Evolutionary conservation across 2,797 vertebrate species (phyloP), one percentile per base, ranked within the genome.

Genomic region (Arnoldichthys spilopterus): DNA sequence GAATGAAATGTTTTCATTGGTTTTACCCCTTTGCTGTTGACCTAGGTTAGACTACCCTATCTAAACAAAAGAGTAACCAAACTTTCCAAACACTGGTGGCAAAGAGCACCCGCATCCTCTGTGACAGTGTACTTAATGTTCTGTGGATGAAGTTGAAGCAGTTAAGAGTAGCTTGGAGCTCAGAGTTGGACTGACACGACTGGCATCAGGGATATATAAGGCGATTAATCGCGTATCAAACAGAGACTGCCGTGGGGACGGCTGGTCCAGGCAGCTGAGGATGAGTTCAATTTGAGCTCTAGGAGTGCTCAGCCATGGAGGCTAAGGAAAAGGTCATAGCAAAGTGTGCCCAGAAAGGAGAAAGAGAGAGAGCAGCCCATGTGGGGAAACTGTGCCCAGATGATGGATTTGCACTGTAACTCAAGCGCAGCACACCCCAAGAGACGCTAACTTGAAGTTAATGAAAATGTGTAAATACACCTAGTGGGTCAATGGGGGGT

Each of bases 221-320:
- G 83, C 88, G 86, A 92, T 93, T 92, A 90, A 92, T 92, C 89
- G 86, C 79, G 77, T 86, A 85, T 91, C 84, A 87, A 88, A 87
- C 81, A 81, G 82, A 81, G 83, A 73, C 45, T 82, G 77, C 86
- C 4, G 5, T 30, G 63, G 80, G 40, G 45, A 40, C 68, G 0
- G 78, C 86, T 54, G 81, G 63, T 45, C 84, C 83, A 85, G 80
- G 82, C 85, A 86, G 82, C 71, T 83, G 71, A 77, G 87, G 85
- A 88, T 87, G 80, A 85, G 85, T 86, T 90, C 85, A 84, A 90
- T 88, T 89, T 88, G 85, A 90, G 83, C 89, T 87, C 82, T 83
- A 54, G 82, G 82, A 88, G 85, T 72, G 85, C 86, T 90, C 90
- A 86, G 87, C 84, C 85, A 87, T 85, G 24, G 40, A 74, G 40